These are phyloP conservation scores for Synanthedon andrenaeformis DNA, from an alignment of 2,888 invertebrate species.

Conservation along the genomic window DNA sequence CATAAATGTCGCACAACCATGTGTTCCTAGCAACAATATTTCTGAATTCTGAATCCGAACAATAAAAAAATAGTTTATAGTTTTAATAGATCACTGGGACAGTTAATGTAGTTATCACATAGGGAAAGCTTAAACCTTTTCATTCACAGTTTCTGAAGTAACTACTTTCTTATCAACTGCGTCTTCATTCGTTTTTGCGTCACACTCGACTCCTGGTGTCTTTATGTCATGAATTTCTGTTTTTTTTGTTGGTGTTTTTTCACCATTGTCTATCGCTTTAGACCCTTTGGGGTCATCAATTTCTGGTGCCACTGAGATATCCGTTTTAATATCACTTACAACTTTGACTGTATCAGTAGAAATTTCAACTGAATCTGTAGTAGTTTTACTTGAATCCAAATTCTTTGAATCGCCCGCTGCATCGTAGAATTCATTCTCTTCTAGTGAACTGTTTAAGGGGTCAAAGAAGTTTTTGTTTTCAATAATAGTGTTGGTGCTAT, in stretches of 20 bases:
- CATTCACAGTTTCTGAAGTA: no score
- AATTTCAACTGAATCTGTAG: constrained; percentile 22
- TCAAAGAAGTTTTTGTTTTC: constrained; percentile 34
- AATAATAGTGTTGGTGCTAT: constrained; percentile 48
- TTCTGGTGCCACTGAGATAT: constrained; percentile 18
- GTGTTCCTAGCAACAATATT: no score
- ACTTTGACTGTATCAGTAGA: constrained; percentile 21
- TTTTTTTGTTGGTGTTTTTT: constrained; percentile 8
- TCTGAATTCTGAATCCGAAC: no score
- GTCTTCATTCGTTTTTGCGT: no score
- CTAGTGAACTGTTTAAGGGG: not conserved
- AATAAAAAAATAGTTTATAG: no score
- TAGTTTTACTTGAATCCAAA: constrained; percentile 16
- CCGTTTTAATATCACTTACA: constrained; percentile 33
- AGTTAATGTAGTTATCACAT: no score
- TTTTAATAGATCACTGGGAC: no score
- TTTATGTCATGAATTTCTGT: not conserved
- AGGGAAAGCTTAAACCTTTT: no score
- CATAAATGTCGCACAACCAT: no score
- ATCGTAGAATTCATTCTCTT: not conserved
- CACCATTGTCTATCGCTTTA: constrained; percentile 23
- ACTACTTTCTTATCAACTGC: no score
- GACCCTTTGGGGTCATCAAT: constrained; percentile 37
- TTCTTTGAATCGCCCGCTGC: not conserved
- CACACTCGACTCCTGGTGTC: not conserved